A percentile compares a stretch with the other conserved stretches of the same genome.
These are phyloP conservation scores for Discoglossus pictus DNA, from an alignment of 2,797 vertebrate genomes.

Conservation along the genomic window DNA sequence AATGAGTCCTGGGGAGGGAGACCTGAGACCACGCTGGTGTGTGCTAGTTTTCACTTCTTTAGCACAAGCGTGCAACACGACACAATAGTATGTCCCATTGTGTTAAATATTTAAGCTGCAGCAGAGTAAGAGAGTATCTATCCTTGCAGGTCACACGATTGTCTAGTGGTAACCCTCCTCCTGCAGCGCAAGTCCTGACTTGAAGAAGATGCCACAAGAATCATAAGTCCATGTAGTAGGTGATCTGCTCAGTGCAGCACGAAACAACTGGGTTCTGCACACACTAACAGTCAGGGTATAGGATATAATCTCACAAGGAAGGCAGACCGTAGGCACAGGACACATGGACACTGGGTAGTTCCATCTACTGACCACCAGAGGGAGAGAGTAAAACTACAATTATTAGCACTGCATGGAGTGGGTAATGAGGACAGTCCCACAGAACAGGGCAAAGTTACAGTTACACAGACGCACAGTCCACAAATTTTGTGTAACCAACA, in stretches of 20 bases:
- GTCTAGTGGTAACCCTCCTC: conserved; percentile 27
- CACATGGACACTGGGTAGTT: conserved; percentile 9
- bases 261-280: conserved; percentile 4
- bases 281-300: not conserved
- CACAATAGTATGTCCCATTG: conserved; percentile 17
- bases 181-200: conserved; percentile 14
- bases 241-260: not conserved
- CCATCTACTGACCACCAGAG: conserved; percentile 1
- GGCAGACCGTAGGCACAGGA: conserved; percentile 17
- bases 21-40: conserved; percentile 17
- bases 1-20: not conserved
- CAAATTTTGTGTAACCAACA: conserved; percentile 22
- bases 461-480: conserved; percentile 22
- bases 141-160: conserved; percentile 36
- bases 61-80: conserved; percentile 3
- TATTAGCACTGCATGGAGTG: conserved; percentile 25
- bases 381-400: conserved; percentile 7
- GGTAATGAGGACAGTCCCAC: conserved; percentile 12
- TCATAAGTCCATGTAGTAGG: not conserved
- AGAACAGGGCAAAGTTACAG: conserved; percentile 23
- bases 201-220: not conserved
- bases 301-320: conserved; percentile 5
- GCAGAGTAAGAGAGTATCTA: not conserved
- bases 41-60: not conserved
- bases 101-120: conserved; percentile 19